Evolutionary conservation across 2,113 vertebrate species (phyloP), one percentile per base, ranked within the genome.

Genomic region (Trachemys scripta): DNA sequence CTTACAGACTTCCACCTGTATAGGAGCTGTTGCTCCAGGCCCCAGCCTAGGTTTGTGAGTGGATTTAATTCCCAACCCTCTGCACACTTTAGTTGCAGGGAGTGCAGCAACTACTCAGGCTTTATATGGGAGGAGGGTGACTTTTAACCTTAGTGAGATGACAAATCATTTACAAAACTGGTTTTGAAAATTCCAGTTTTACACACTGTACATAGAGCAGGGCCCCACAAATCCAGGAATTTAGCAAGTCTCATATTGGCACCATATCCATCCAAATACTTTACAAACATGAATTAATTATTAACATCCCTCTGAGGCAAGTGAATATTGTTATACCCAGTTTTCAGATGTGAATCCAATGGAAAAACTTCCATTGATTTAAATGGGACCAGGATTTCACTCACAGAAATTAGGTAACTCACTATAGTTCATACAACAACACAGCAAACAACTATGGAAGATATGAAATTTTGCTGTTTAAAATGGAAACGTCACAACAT

Each of bases 1-100:
- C 59, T 29, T 31, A 62, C 29, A 62, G 59, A 12, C 12, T 62
- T 24, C 29, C 25, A 62, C 25, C 11, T 27, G 1, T 8, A 65
- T 38, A 5, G 22, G 42, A 87, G 72, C 0, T 1, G 45, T 6
- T 88, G 42, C 49, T 79, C 7, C 0, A 0, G 14, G 2, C 3
- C 2, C 20, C 85, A 91, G 53, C 3, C 78, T 80, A 51, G 49
- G 14, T 50, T 8, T 90, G 27, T 7, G 22, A 45, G 22, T 49
- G 51, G 42, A 62, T 92, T 96, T 25, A n/a, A 86, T 29, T 42
- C 80, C 84, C 81, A 54, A 54, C 54, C 7, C 89, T 84, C 82
- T 88, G 53, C 38, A 16, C 12, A 84, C 38, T 83, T 1, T 78
- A 29, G 38, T 56, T 57, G 31, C 47, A 81, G n/a, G 94, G 12